Base-by-base conservation (phyloP, 2,888 invertebrate species). In the Ectemnius cavifrons region DNA sequence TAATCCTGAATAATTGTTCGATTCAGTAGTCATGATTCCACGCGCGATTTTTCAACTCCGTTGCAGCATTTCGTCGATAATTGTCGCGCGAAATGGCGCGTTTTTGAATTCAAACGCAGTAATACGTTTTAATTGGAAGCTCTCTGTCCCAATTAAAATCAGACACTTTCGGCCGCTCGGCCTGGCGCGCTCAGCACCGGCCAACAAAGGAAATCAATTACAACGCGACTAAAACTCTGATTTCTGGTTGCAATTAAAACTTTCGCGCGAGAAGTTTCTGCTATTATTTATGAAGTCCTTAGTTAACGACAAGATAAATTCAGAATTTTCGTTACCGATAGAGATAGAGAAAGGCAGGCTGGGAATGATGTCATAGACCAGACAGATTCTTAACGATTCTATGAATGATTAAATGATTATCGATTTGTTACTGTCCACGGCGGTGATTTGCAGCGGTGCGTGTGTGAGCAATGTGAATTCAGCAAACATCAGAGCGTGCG, bases 401-500 rank as follows among this genome's bases (percentile, higher is more conserved):
- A 59, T 70, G 73, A 75, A 73, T 76, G 65, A 74, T 74, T 66
- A 76, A 76, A 75, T 57, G 71, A 76, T 79, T 64, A 74, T 75
- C 79, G 78, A 81, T 81, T 81, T 81, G 71, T 75, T 73, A 75
- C 60, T 73, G 56, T 28, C 8, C 58, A 67, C 16, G 60, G 64
- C 28, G 59, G 59, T 78, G 80, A 82, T 82, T 82, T 82, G 82
- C 74, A 67, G 76, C 37, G 61, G 62, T 47, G 70, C 63, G 72
- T 78, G 76, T 73, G 67, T 59, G 75, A 72, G 80, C 78, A 80
- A 75, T 71, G 74, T 73, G 73, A 78, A 78, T 78, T 80, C 81
- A 68, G 82, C 82, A 82, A 82, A 82, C 80, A 82, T 78, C 82
- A 74, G 78, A 74, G 76, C 83, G 83, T 83, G 81, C 77, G 81